Evolutionary conservation across 2,888 invertebrate genomes (phyloP), one percentile per base, ranked within the genome.

Genomic region (Polymixis flavicincta): DNA sequence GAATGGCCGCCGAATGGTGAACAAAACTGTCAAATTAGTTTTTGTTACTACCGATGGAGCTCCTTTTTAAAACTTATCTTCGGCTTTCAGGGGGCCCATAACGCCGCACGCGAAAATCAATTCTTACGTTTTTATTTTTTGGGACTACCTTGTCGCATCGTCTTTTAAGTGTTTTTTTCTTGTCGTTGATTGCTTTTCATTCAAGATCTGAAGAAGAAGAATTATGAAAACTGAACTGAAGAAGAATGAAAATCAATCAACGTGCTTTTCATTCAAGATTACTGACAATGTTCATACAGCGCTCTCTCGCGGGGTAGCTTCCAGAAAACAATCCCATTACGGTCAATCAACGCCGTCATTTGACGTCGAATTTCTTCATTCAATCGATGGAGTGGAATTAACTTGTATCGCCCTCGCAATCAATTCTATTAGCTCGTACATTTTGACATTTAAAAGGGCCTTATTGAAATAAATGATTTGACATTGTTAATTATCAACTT

Each of bases 11-110:
- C 32, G 60, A 66, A 60, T 66, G 7, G 19, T 4, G n/a, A 66
- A 19, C 11, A 13, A 37, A 37, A 11, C 66, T 37, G n/a, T 60
- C 32, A 60, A 66, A 60, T 66, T 32, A 59, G 19, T 66, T 65
- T 65, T 28, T 65, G 19, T 64, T 48, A 48, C 9, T 28, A 48
- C 14, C 9, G 52, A n/a, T 32, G 0, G 48, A 4, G 14, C 14
- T 28, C 48, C 64, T 64, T 28, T 7, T 28, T 64, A 28, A 60
- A 22, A 13, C 13, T 14, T 32, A n/a, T n/a, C n/a, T n/a, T n/a
- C n/a, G n/a, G n/a, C n/a, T n/a, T n/a, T n/a, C n/a, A n/a, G n/a
- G n/a, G n/a, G n/a, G n/a, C n/a, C n/a, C n/a, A n/a, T n/a, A n/a
- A n/a, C n/a, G n/a, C n/a, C n/a, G n/a, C n/a, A n/a, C n/a, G n/a